Evolutionary conservation across 2,888 invertebrate genomes (phyloP), one percentile per base, ranked within the genome.

Genomic region (Cephus rjabovi): DNA sequence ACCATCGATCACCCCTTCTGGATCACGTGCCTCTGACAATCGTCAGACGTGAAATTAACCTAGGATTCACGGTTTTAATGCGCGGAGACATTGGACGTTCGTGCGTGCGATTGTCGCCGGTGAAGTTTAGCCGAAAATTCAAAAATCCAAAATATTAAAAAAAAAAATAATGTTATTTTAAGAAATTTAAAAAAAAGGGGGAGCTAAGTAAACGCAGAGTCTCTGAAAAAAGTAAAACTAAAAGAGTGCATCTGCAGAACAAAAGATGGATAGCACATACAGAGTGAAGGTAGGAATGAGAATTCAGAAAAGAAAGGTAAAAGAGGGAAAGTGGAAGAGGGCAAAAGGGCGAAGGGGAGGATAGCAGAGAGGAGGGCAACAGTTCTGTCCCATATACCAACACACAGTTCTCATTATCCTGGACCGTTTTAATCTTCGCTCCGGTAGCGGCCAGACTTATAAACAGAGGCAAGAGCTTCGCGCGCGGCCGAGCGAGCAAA

Each of bases 401-500:
- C 83, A 85, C 83, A 83, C 85, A 82, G 85, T 87, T 88, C 86
- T 88, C 87, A 87, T 88, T 89, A 88, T 88, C 86, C 79, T 73
- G 83, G 83, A 86, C 83, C 84, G 81, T 88, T 88, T 89, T 88
- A 88, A 88, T 88, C 87, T 89, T 85, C 85, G 82, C 84, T 35
- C 80, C 2, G 83, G 82, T 84, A 83, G 83, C 82, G 79, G 79
- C 80, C 82, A 83, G 85, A 87, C 85, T 86, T 78, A 84, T 85
- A 84, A 87, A 84, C 84, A 83, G 83, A 80, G 79, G 56, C 76
- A 76, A 77, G 80, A 75, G 73, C 76, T 80, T 78, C 79, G 80
- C 81, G 79, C 56, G 69, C 79, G 79, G 75, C 73, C 81, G 75
- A 70, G 77, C 75, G 80, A 78, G 77, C 81, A 80, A 81, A 84